These are phyloP conservation scores for Ochropacha duplaris DNA, from an alignment of 2,888 invertebrate species.

Conservation along the genomic window DNA sequence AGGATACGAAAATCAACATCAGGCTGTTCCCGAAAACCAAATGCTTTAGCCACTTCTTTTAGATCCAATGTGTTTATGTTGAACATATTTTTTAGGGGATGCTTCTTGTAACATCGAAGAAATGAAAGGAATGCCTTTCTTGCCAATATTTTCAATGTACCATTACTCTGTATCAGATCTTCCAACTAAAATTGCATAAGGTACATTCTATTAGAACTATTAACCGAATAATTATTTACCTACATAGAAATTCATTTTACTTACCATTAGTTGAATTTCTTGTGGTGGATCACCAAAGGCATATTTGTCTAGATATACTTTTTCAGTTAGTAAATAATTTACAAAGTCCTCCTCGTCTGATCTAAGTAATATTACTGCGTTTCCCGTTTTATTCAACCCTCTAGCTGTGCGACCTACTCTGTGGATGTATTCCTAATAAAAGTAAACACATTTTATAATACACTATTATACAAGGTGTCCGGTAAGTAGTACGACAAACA, in stretches of 20 bases:
- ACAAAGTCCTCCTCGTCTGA: conserved; percentile 97
- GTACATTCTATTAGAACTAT: conserved; percentile 3
- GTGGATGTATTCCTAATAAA: conserved; percentile 97
- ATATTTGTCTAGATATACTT: conserved; percentile 95
- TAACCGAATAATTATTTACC: conserved; percentile 1
- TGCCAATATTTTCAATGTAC: conserved; percentile 94
- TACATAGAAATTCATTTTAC: not conserved
- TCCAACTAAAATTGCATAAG: conserved; percentile 87
- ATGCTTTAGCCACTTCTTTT: conserved; percentile 92
- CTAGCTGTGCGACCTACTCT: conserved; percentile 98
- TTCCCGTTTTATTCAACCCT: conserved; percentile 94
- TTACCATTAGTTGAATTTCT: conserved; percentile 67
- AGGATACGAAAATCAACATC: conserved; percentile 93
- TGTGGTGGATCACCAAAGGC: conserved; percentile 55
- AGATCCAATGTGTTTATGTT: conserved; percentile 94
- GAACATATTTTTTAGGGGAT: conserved; percentile 95
- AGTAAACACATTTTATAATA: conserved; percentile 18
- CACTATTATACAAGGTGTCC: too few relatives aligned
- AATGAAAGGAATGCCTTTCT: conserved; percentile 98
- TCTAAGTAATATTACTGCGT: conserved; percentile 95
- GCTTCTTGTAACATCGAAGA: conserved; percentile 97
- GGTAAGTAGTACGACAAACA: too few relatives aligned
- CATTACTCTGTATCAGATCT: conserved; percentile 94
- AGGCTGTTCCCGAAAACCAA: conserved; percentile 96
- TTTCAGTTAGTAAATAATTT: conserved; percentile 92